phyloP scores from a whole-genome alignment of 2,888 invertebrate species.

The Ichneumoninae sp. region DNA sequence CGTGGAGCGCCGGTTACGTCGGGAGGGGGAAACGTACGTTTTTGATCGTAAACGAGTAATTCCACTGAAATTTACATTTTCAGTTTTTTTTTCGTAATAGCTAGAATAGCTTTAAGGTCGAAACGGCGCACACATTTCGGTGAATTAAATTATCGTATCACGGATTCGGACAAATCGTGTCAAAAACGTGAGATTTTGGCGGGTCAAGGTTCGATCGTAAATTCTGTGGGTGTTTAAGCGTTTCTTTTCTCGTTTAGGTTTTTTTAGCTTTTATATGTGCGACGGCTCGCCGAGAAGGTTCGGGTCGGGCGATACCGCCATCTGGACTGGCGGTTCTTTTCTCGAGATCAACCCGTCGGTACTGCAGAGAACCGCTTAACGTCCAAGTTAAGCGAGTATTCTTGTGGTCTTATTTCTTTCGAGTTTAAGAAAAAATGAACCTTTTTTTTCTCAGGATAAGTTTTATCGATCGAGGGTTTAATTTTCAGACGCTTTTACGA shows the following conservation, averaged over 20 bases:
- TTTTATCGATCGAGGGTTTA: neutral
- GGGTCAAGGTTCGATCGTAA: neutral
- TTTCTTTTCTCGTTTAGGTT: neutral
- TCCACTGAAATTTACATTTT: neutral
- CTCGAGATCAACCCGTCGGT: constrained; percentile 71
- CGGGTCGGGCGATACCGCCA: constrained; percentile 76
- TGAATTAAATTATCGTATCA: neutral
- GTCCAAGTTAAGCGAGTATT: neutral
- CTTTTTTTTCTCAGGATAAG: neutral
- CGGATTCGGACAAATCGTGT: neutral
- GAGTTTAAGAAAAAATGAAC: neutral
- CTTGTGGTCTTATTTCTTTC: neutral
- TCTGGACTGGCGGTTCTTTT: constrained; percentile 70
- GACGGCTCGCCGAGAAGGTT: constrained; percentile 37
- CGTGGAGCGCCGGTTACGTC: neutral
- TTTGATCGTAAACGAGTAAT: neutral
- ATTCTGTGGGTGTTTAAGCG: neutral
- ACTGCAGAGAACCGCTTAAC: constrained; percentile 72
- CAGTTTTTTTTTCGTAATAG: neutral
- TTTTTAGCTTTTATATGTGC: neutral
- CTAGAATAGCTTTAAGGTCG: neutral
- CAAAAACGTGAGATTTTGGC: neutral
- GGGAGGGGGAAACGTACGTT: neutral
- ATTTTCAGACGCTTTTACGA: too few species aligned
- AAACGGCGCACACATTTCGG: neutral